phyloP scores from a whole-genome alignment of 2,113 vertebrate species.

The Fregata magnificens region DNA sequence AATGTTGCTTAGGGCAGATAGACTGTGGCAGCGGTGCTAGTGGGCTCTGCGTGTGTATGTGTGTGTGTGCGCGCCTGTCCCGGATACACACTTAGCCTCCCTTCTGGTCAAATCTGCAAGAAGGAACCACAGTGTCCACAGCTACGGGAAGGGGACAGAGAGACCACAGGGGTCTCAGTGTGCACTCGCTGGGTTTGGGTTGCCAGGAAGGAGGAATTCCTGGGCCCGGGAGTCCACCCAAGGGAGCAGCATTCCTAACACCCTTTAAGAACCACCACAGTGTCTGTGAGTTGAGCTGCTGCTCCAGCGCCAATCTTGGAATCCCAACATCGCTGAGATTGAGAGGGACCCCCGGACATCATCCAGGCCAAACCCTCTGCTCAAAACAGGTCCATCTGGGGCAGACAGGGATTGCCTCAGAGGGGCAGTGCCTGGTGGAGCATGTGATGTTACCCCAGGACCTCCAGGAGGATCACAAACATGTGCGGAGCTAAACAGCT shows the following conservation, averaged over 20 bases:
- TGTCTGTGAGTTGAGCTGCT: not conserved
- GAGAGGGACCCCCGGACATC: not conserved
- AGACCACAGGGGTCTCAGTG: fast-evolving
- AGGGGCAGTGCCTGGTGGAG: not conserved
- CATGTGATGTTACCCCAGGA: not conserved
- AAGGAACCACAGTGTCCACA: not conserved
- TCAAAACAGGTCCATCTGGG: not conserved
- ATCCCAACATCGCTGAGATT: not conserved
- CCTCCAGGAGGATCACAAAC: not conserved
- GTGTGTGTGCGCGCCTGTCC: not conserved
- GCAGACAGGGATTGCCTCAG: not conserved
- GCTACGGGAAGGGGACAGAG: not conserved
- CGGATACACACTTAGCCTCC: not conserved
- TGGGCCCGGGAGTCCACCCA: fast-evolving
- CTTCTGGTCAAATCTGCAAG: not conserved
- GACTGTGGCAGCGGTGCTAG: not conserved
- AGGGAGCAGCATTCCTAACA: not conserved
- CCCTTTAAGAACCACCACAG: not conserved
- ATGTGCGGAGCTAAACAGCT: not conserved
- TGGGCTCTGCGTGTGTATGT: not conserved
- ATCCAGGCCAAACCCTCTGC: not conserved
- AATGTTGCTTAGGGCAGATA: not conserved
- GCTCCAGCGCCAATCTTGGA: fast-evolving
- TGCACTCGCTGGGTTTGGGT: not conserved
- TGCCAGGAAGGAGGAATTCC: not conserved